Base-by-base conservation (phyloP, 2,113 vertebrate genomes). In the Brachyistius frenatus region DNA sequence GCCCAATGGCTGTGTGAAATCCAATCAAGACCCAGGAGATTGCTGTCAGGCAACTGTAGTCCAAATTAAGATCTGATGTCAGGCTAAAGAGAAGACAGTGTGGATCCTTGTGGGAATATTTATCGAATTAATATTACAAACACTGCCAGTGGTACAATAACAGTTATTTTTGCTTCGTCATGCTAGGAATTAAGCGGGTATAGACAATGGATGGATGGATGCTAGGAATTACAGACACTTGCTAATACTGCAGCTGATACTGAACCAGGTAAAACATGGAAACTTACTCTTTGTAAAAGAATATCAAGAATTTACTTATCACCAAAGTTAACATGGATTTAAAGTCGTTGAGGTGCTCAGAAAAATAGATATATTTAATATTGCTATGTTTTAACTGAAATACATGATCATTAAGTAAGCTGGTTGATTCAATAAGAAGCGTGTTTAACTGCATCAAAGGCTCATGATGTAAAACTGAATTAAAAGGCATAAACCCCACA, bases 11-110 rank as follows among this genome's bases (percentile, higher is more conserved):
- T 85, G 73, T 80, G 83, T 76, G 86, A 81, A 94, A 94, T 81
- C 72, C 74, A 85, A 92, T 93, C 89, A 82, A 85, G 54, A 60
- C 64, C 66, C 83, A 80, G 69, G 87, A 90, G 87, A 88, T 67
- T 50, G 62, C 88, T 89, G 81, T 86, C 80, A 80, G 66, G 67
- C 61, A 57, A 85, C 36, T 78, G 67, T 11, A 57, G 70, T 87
- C 31, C 58, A 41, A 71, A 73, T 73, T 58, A 75, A 65, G 73
- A 82, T 61, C 55, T 61, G 66, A 41, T 33, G 61, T 69, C 56
- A 14, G 52, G 53, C 36, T 3, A 47, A 50, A 47, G 53, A 50
- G 30, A 56, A 58, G 1, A 55, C 9, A 41, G 30, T 50, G 23
- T 23, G 23, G 23, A 23, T 23, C 23, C 23, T 23, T 23, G 15